Evolutionary conservation across 2,113 vertebrate genomes (phyloP), one percentile per base, ranked within the genome.

Genomic region (Pelodiscus sinensis): DNA sequence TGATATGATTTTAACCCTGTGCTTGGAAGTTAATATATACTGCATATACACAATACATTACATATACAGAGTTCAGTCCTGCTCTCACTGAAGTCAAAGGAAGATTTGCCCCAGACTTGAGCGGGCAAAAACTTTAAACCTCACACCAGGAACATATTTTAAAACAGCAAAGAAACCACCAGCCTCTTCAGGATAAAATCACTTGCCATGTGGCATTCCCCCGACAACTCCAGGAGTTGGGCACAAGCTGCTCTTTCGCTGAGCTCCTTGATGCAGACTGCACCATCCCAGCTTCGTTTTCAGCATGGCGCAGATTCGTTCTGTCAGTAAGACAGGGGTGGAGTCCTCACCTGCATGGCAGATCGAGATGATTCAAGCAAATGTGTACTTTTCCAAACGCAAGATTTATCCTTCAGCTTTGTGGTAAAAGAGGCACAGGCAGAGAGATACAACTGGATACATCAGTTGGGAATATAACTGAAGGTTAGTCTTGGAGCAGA

Each of bases 211-310:
- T 22, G 27, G 73, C 3, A 35, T 77, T 87, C 58, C 58, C 57
- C 16, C 5, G 44, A 44, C 44, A 68, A 14, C n/a, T 62, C 50
- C 0, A 0, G 3, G 52, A 79, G 50, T 6, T 68, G 77, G 87
- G 51, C 84, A 54, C 84, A 88, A 24, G 4, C 7, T 1, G 0
- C 31, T 85, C 51, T 90, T 71, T 51, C 5, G 38, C 31, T 0
- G 0, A 82, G 14, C 9, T 31, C 9, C 22, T 11, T 86, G 44
- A 21, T 1, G 3, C 0, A 9, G 29, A 65, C 54, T 60, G 25
- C 19, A 60, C 55, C 8, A 2, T 56, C 2, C 2, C 12, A 50
- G 4, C 13, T 25, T 51, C 31, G 15, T 57, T 38, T 24, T 27
- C 84, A 11, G 24, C 6, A 5, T 2, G 13, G 16, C 11, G 24